These are phyloP conservation scores for Phaethornis superciliosus DNA, from an alignment of 2,113 vertebrate genomes.

Conservation along the genomic window DNA sequence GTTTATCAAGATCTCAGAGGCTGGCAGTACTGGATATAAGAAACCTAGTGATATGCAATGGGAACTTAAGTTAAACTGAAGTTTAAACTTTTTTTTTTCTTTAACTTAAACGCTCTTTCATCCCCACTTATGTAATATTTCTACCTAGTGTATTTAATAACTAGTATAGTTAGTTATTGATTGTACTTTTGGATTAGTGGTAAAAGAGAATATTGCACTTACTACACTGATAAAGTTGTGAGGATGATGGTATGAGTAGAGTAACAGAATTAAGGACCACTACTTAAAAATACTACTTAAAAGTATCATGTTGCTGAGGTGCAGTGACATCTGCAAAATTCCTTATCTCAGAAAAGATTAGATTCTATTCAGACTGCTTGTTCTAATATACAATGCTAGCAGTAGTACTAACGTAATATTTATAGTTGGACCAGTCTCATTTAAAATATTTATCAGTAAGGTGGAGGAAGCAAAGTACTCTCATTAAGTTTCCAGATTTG, in stretches of 20 bases:
- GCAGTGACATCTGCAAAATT: not conserved
- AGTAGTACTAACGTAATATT: not conserved
- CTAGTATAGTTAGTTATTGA: not conserved
- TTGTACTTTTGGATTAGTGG: not conserved
- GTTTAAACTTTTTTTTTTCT: no score
- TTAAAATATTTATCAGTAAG: not conserved
- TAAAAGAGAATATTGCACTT: not conserved
- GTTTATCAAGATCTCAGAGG: not conserved
- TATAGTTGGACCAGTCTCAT: not conserved
- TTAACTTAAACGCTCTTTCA: not conserved
- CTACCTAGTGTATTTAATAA: not conserved
- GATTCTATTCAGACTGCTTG: not conserved
- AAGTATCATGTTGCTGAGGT: not conserved
- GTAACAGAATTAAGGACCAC: not conserved
- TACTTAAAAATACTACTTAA: not conserved
- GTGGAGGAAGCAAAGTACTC: not conserved
- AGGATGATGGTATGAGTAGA: not conserved
- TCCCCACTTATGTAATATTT: not conserved
- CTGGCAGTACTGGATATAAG: not conserved
- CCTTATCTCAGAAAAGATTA: not conserved
- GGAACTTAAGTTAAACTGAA: not conserved
- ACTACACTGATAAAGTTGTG: not conserved
- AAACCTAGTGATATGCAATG: not conserved
- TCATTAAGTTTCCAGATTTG: not conserved
- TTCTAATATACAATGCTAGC: not conserved